These are phyloP conservation scores for Amphiprion clarkii DNA, from an alignment of 2,797 vertebrate species.

Conservation along the genomic window DNA sequence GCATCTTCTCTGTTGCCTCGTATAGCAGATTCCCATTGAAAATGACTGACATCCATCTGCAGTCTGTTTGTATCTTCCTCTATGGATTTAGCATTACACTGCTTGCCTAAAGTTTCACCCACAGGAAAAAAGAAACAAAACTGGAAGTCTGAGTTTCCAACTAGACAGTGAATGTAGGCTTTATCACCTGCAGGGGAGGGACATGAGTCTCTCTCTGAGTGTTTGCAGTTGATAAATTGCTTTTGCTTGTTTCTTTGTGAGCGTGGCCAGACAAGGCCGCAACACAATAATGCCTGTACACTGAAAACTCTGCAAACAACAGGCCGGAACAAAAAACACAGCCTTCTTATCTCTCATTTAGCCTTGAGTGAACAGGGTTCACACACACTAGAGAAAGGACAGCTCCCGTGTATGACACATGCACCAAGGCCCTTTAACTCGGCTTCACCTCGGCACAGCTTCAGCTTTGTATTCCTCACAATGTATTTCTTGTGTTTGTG, in stretches of 20 bases:
- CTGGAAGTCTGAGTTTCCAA: slow-evolving; percentile 35
- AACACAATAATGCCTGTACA: slow-evolving; percentile 56
- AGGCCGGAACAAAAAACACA: slow-evolving; percentile 28
- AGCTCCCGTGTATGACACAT: slow-evolving; percentile 29
- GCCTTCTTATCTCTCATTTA: slow-evolving; percentile 61
- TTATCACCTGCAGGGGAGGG: slow-evolving; percentile 39
- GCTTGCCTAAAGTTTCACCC: not conserved
- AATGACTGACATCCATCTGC: not conserved
- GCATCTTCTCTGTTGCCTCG: not conserved
- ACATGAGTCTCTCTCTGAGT: slow-evolving; percentile 39
- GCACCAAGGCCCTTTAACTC: slow-evolving; percentile 48
- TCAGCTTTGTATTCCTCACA: slow-evolving; percentile 49
- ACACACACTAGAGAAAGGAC: slow-evolving; percentile 44
- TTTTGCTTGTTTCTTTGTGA: slow-evolving; percentile 64
- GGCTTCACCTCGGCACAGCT: slow-evolving; percentile 37
- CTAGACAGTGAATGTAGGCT: slow-evolving; percentile 25
- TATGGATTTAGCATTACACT: not conserved
- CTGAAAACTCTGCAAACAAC: slow-evolving; percentile 63
- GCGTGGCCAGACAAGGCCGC: slow-evolving; percentile 61
- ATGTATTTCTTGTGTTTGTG: slow-evolving; percentile 38
- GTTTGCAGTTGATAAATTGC: slow-evolving; percentile 61
- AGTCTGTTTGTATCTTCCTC: not conserved
- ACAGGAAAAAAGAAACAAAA: not conserved
- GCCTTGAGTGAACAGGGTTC: slow-evolving; percentile 65
- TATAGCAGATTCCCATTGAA: not conserved